phyloP scores from a whole-genome alignment of 2,888 invertebrate species.

The Xestia ashworthii region DNA sequence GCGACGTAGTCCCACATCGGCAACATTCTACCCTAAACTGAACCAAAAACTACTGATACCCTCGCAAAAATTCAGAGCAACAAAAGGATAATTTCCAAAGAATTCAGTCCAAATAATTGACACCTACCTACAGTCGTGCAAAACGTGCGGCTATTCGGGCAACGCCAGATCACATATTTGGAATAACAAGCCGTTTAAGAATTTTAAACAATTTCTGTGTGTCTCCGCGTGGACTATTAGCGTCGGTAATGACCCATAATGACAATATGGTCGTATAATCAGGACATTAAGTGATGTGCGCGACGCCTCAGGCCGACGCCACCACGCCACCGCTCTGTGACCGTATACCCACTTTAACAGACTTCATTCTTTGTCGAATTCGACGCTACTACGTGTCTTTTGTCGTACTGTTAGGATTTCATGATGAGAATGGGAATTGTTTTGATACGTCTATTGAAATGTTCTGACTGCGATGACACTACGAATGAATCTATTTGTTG shows the following conservation, averaged over 20 bases:
- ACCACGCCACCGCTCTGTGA: constrained; percentile 63
- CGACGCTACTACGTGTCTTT: constrained; percentile 51
- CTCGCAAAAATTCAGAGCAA: constrained; percentile 10
- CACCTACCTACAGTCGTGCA: constrained; percentile 40
- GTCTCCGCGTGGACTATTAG: constrained; percentile 83
- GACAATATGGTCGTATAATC: constrained; percentile 83
- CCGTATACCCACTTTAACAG: constrained; percentile 35
- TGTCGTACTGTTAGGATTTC: constrained; percentile 16
- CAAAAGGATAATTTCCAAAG: constrained; percentile 37
- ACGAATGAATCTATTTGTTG: not conserved
- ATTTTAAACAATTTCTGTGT: constrained; percentile 81
- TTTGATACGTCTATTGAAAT: constrained; percentile 13
- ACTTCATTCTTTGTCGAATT: constrained; percentile 35
- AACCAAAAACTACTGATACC: not conserved
- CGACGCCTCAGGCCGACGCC: constrained; percentile 63
- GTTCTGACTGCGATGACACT: not conserved
- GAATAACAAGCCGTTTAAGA: constrained; percentile 79
- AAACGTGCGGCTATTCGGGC: constrained; percentile 57
- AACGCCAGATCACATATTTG: constrained; percentile 80
- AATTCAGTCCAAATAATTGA: constrained; percentile 52
- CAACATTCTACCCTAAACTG: not conserved
- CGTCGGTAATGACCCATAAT: constrained; percentile 86
- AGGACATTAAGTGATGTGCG: constrained; percentile 78
- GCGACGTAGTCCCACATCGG: not conserved
- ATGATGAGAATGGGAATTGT: constrained; percentile 24